Evolutionary conservation across 2,888 invertebrate genomes (phyloP).

Genomic region (Bembecia ichneumoniformis): DNA sequence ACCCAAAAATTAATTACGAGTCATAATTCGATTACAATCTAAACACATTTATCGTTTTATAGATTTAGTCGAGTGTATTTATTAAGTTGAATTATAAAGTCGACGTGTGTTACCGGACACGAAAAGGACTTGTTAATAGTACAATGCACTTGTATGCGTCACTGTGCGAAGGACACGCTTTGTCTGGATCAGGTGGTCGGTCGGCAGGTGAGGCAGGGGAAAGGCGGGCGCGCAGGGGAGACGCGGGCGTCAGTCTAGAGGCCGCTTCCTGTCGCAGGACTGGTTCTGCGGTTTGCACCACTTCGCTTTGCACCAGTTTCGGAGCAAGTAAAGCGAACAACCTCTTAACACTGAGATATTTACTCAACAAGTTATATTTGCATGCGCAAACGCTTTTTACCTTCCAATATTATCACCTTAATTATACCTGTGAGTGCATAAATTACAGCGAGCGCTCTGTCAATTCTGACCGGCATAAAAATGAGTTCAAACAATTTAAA

Average conservation of each 20-base stretch:
- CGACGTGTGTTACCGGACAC: slow-evolving; percentile 35
- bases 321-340: slow-evolving; percentile 41
- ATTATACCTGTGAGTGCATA: slow-evolving; percentile 7
- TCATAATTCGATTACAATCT: too few species aligned
- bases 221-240: slow-evolving; percentile 26
- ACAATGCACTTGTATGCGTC: slow-evolving; percentile 69
- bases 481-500: not conserved
- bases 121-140: slow-evolving; percentile 56
- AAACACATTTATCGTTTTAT: too few species aligned
- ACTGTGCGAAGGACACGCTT: slow-evolving; percentile 64
- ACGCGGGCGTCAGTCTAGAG: slow-evolving; percentile 39
- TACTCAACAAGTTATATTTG: slow-evolving; percentile 21
- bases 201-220: slow-evolving; percentile 12
- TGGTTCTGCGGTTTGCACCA: slow-evolving; percentile 66
- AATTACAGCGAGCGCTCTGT: slow-evolving; percentile 6
- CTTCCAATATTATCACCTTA: slow-evolving; percentile 13
- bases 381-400: slow-evolving; percentile 15
- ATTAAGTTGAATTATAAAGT: too few species aligned
- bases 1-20: too few species aligned
- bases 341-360: slow-evolving; percentile 44
- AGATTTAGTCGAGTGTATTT: too few species aligned
- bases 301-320: slow-evolving; percentile 65
- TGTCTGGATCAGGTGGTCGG: slow-evolving; percentile 63
- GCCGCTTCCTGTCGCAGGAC: slow-evolving; percentile 30
- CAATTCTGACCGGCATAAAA: slow-evolving; percentile 2